Base-by-base conservation (phyloP, 2,888 invertebrate species). In the Osedax fenrisi region DNA sequence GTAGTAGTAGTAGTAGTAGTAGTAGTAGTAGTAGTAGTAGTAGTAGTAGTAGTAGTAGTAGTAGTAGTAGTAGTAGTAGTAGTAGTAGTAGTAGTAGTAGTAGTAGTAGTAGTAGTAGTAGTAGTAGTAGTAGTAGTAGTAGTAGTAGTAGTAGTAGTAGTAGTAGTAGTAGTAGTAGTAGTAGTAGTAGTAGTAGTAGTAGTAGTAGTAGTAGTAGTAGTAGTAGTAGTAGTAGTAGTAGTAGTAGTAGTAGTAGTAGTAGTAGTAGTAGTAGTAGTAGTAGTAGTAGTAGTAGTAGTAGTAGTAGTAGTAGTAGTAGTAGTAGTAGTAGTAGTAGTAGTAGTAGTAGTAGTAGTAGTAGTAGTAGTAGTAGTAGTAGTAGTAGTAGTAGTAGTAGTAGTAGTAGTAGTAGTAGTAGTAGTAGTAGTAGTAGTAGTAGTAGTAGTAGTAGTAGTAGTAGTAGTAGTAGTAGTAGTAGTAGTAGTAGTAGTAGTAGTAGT, bases 131-230 rank as follows among this genome's bases (percentile, higher is more conserved):
- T 25, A 66, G 67, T 23, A 24, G 67, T 13, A 13, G 13, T 24
- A 24, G 67, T 25, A 13, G 13, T 23, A 24, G 3, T 66, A 13
- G 67, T 5, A 3, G 22, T 13, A 13, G 67, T 23, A 24, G 67
- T 25, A 66, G 67, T 5, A 3, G 13, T 13, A 66, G 67, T 23
- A 24, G 67, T 25, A 13, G 13, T 23, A 24, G 3, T 13, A 13
- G 67, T 5, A 3, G 67, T 25, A 66, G 67, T 23, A 24, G 64
- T 75, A 62, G 67, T 26, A 61, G 22, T 41, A 74, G 75, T 69
- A 2, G 24, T 13, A 90, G 89, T 0, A 87, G 64, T 64, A 22
- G 68, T 24, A 26, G 10, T 72, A 13, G 61, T 74, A 25, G 75
- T 67, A 13, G 13, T 5, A 24, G 67, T 2, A 13, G 3, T 2